A percentile compares a stretch with the other conserved stretches of the same genome.
Conservation (phyloP, 2,797 vertebrate genomes). For the Glyptemys insculpta region DNA sequence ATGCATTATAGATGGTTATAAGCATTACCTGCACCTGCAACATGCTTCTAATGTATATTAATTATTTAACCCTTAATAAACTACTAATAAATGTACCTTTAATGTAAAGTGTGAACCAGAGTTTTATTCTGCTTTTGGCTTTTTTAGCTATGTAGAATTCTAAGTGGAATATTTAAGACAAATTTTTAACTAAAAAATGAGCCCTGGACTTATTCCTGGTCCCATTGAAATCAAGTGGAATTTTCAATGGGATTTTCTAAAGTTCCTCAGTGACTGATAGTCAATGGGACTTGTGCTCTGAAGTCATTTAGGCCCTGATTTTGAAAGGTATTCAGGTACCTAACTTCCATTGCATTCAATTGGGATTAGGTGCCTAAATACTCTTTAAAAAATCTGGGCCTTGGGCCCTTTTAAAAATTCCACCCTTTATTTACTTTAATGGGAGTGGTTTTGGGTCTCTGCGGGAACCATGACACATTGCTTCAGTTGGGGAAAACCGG, state of each 20-base stretch:
- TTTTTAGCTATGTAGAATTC: not conserved
- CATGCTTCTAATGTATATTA: not conserved
- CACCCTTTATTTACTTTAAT: not conserved
- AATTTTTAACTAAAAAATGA: not conserved
- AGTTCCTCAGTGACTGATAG: not conserved
- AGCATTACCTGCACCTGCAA: not conserved
- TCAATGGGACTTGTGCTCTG: not conserved
- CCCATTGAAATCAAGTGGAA: not conserved
- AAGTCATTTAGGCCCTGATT: not conserved
- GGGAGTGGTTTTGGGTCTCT: not conserved
- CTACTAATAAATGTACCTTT: not conserved
- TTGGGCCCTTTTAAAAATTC: not conserved
- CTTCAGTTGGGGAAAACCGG: slow-evolving; percentile 35
- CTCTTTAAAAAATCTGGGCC: not conserved
- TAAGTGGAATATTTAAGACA: not conserved
- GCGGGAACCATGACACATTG: slow-evolving; percentile 27
- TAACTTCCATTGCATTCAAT: not conserved
- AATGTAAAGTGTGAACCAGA: not conserved
- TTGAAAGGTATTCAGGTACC: not conserved
- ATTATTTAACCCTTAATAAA: not conserved
- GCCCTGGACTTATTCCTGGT: not conserved
- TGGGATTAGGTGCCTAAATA: not conserved
- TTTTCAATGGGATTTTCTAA: not conserved
- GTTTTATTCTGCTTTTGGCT: not conserved
- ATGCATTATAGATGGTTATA: not conserved